phyloP scores from a whole-genome alignment of 2,888 invertebrate genomes.

The Mesochorus sp. region DNA sequence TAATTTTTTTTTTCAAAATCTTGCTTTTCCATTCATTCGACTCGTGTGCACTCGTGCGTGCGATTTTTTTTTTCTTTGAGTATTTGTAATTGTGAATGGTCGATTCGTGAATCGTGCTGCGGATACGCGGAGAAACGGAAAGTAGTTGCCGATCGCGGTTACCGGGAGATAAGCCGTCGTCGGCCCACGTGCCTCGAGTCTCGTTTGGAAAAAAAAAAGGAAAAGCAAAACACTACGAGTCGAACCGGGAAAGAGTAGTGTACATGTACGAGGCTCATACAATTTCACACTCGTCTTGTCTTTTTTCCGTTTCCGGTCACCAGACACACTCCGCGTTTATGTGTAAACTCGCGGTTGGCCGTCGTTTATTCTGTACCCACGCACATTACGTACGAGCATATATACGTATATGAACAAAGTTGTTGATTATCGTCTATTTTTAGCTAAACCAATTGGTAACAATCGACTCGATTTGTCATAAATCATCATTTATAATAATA shows the following conservation, averaged over 20 bases:
- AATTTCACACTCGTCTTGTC: conserved; percentile 14
- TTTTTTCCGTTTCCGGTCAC: conserved; percentile 52
- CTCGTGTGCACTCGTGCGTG: too few relatives aligned
- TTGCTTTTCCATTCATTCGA: too few relatives aligned
- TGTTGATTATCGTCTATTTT: too few relatives aligned
- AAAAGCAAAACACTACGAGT: neutral
- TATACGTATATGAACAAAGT: too few relatives aligned
- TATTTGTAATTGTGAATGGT: conserved; percentile 19
- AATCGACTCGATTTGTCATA: too few relatives aligned
- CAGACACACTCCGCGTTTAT: too few relatives aligned
- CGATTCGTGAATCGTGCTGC: neutral
- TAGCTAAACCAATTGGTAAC: too few relatives aligned
- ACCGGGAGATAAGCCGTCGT: conserved; percentile 51
- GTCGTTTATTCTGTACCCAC: conserved; percentile 25
- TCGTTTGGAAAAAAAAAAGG: neutral
- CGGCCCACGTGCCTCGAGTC: conserved; percentile 51
- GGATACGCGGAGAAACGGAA: conserved; percentile 59
- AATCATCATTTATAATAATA: too few relatives aligned
- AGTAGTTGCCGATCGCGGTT: conserved; percentile 38
- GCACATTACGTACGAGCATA: too few relatives aligned
- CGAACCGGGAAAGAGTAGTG: neutral
- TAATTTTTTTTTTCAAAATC: too few relatives aligned
- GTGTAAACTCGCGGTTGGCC: too few relatives aligned
- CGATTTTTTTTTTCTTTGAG: neutral
- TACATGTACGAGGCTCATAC: too few relatives aligned